Evolutionary conservation across 2,797 vertebrate genomes (phyloP).

Genomic region (Peromyscus nudipes): DNA sequence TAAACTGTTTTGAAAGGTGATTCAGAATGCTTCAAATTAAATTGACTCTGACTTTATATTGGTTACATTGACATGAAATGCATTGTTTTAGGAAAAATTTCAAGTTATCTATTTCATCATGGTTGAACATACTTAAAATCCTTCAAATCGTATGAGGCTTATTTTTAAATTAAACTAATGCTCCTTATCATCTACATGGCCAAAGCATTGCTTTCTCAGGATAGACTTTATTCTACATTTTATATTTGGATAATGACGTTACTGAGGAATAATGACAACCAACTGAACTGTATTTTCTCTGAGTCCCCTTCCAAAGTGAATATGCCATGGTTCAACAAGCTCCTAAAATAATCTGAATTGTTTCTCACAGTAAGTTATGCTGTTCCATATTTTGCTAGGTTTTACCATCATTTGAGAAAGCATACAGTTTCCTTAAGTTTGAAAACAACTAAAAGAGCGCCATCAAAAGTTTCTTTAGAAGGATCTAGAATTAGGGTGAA

Average conservation of each 20-base stretch:
- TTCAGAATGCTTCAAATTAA: constrained; percentile 19
- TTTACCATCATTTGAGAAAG: neutral
- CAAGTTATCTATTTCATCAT: neutral
- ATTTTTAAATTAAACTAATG: neutral
- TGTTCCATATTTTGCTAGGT: neutral
- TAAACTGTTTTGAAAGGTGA: constrained; percentile 5
- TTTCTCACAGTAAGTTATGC: neutral
- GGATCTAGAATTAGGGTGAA: neutral
- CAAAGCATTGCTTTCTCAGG: neutral
- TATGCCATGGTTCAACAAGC: neutral
- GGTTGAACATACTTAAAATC: neutral
- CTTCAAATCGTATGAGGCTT: neutral
- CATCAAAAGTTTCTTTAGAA: neutral
- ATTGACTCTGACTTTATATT: neutral
- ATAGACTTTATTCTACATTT: neutral
- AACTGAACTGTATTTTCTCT: neutral
- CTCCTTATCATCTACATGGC: neutral
- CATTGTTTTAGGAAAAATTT: constrained; percentile 37
- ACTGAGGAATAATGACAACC: neutral
- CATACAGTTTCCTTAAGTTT: neutral
- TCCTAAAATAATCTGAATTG: neutral
- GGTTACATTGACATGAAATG: neutral
- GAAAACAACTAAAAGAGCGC: neutral
- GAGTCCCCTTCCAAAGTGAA: neutral
- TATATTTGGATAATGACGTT: constrained; percentile 6